Evolutionary conservation across 1,140 invertebrate genomes (phyloP), one percentile per base, ranked within the genome.

Genomic region (Callitettix versicolor): DNA sequence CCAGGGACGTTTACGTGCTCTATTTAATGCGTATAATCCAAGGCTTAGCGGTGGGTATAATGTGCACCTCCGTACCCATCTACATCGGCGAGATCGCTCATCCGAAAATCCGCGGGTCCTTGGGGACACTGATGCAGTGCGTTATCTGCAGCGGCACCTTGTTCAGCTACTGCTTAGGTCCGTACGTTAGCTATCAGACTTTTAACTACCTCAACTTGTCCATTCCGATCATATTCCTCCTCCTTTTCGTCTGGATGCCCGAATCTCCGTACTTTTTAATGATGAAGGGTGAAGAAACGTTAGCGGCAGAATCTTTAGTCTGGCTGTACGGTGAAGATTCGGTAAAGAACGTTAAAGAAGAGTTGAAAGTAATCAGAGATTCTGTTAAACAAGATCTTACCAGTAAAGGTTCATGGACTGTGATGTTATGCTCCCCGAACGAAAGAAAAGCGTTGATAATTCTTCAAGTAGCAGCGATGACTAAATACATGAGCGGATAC

Each of bases 31-130:
- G 58, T 18, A 26, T 60, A 6, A 22, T 66, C 11, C 48, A 51
- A 64, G 90, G 90, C 18, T 63, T 89, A 9, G 79, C 76, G 6
- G 74, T 84, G 2, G 85, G 87, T 1, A 76, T 86, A 60, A 72
- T 82, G 0, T 89, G 86, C 67, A 84, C 87, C 0, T 77, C 81
- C 9, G 75, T 82, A 1, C 79, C 79, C 0, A 72, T 81, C 58
- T 83, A 82, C 59, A 67, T 81, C 1, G 77, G 75, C 14, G 81
- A 83, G 65, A 75, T 79, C 2, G 75, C 55, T 20, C 48, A 58
- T 7, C 53, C 58, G 0, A 4, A 21, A 3, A 49, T 60, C 5
- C 1, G 56, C 21, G 56, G 56, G 17, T 43, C 49, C 14, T 52
- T 41, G 15, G 47, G 52, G n/a, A 48, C 57, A 15, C 33, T 58